A percentile compares a stretch with the other conserved stretches of the same genome.
phyloP scores from a whole-genome alignment of 1,140 invertebrate genomes.

The Drosophila micromelanica region DNA sequence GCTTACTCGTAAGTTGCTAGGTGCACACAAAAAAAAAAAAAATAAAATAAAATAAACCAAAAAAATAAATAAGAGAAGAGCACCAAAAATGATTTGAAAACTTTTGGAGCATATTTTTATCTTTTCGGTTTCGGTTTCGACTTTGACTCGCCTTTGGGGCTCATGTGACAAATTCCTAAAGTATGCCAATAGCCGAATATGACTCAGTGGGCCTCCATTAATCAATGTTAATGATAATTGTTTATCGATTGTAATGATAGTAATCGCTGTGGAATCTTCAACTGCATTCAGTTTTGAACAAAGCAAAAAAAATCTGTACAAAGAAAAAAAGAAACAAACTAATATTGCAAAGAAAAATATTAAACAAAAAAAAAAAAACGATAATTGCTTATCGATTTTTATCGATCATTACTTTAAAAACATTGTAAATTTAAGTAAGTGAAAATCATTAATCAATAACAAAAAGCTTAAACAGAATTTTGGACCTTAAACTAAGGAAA shows the following conservation, averaged over 20 bases:
- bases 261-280: background rate
- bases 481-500: too few relatives aligned
- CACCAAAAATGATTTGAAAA: background rate
- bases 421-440: background rate
- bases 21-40: conserved; percentile 37
- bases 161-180: conserved; percentile 4
- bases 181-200: background rate
- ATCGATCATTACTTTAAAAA: background rate
- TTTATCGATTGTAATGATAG: background rate
- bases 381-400: background rate
- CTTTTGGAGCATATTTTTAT: background rate
- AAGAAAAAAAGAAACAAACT: too few relatives aligned
- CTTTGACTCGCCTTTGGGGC: conserved; percentile 4
- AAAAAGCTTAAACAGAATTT: background rate
- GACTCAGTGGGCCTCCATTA: background rate
- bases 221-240: background rate
- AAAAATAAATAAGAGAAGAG: conserved; percentile 10
- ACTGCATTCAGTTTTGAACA: too few relatives aligned
- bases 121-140: conserved; percentile 7
- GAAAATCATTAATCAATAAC: background rate
- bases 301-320: too few relatives aligned
- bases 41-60: conserved; percentile 43
- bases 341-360: too few relatives aligned
- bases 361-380: too few relatives aligned
- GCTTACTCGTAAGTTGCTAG: conserved; percentile 42